Evolutionary conservation across 2,888 invertebrate species (phyloP).

Genomic region (Ormyrus labotus): DNA sequence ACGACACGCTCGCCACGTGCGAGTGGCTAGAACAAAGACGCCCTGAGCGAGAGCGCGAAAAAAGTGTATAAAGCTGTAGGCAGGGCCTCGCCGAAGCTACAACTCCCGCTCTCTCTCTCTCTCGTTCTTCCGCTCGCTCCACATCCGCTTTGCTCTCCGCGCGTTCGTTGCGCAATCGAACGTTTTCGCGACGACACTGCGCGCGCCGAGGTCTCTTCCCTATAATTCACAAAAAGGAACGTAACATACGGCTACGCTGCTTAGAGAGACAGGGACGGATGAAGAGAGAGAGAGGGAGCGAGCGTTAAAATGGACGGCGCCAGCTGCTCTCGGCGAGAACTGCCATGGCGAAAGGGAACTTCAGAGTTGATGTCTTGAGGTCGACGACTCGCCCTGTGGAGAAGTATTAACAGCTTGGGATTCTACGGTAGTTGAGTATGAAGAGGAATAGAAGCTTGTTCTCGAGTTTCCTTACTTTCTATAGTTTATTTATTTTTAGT

Average conservation of each 20-base stretch:
- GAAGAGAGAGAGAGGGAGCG: background rate
- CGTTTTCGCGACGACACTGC: slow-evolving; percentile 16
- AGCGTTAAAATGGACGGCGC: slow-evolving; percentile 31
- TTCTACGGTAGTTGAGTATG: background rate
- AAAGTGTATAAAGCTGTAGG: too few relatives aligned
- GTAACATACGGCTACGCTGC: background rate
- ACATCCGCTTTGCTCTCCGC: background rate
- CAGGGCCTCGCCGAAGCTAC: too few relatives aligned
- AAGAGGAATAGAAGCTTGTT: too few relatives aligned
- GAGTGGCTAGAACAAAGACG: too few relatives aligned
- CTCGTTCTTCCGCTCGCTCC: slow-evolving; percentile 18
- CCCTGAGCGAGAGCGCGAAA: too few relatives aligned
- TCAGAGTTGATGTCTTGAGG: background rate
- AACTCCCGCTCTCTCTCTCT: slow-evolving; percentile 1
- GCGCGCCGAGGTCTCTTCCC: background rate
- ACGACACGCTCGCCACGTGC: too few relatives aligned
- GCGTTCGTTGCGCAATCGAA: slow-evolving; percentile 17
- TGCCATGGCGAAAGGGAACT: slow-evolving; percentile 24
- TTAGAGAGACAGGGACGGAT: background rate
- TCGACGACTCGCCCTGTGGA: too few relatives aligned
- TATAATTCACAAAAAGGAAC: background rate
- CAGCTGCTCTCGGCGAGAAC: background rate
- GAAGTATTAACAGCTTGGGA: background rate
- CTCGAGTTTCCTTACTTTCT: too few relatives aligned
- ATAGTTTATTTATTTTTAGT: too few relatives aligned